Evolutionary conservation across 2,113 vertebrate species (phyloP), one percentile per base, ranked within the genome.

Genomic region (Notarius quadriscutis): DNA sequence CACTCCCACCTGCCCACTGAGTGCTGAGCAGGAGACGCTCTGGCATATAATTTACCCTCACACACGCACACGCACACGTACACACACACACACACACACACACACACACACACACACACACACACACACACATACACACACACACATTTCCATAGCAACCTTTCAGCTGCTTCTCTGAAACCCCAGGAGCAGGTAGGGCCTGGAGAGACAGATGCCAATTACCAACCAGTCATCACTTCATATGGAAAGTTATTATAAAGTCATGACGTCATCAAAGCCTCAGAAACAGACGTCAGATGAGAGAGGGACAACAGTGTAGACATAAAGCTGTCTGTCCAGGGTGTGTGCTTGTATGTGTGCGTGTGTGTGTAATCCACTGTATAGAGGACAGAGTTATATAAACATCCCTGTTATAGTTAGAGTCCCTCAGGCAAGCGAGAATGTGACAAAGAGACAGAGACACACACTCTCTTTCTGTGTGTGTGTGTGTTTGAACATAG

Each of bases 341-440:
- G 51, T 80, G 51, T 80, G 77, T 51, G 10, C 2, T 27, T 60
- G 80, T 41, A 30, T 15, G 57, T 62, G 58, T 25, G 57, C 12
- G 78, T 34, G 15, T 20, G 78, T 41, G 78, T 58, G 51, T 57
- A 11, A 71, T 84, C 58, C 72, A 62, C 84, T 77, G 30, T 63
- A 86, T 51, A 22, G 72, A 79, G 69, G 69, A 82, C 62, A 78
- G 51, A 85, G 86, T 90, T 81, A 65, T 80, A 84, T 80, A 81
- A 77, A 85, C 62, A 75, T 69, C 78, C 90, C 89, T 18, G 57
- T 90, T 83, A 80, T 88, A 90, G 7, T 79, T 79, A 65, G 60
- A 63, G 58, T 79, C 60, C 84, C 75, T 86, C 53, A 72, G 75
- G 83, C 53, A 57, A 84, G n/a, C 53, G n/a, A 60, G 48, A 48